These are phyloP conservation scores for Meleagris gallopavo DNA, from an alignment of 2,113 vertebrate species.

Conservation along the genomic window DNA sequence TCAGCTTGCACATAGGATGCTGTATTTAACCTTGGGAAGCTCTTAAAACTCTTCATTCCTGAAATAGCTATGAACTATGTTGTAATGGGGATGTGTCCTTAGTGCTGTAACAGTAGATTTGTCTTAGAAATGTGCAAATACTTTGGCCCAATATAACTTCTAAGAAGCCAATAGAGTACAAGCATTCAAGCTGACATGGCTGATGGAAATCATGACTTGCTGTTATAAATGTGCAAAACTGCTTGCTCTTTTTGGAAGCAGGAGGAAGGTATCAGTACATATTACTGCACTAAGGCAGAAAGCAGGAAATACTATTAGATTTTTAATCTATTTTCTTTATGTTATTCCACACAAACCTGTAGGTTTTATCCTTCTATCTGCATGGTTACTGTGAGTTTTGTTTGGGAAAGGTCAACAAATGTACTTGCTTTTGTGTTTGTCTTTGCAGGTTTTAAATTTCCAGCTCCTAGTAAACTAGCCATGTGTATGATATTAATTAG, in stretches of 20 bases:
- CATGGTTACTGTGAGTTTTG: background rate
- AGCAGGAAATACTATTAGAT: background rate
- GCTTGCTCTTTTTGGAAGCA: constrained; percentile 13
- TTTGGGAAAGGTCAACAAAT: background rate
- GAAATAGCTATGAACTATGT: constrained; percentile 36
- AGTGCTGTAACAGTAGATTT: constrained; percentile 27
- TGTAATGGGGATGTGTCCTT: background rate
- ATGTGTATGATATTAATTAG: background rate
- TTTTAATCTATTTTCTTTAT: background rate
- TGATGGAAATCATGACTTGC: background rate
- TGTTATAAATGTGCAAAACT: background rate
- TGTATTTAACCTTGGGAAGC: constrained; percentile 61
- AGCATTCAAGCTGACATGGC: background rate
- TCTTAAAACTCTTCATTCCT: constrained; percentile 57
- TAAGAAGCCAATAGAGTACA: background rate
- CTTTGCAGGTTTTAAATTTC: background rate
- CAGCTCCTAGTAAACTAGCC: background rate
- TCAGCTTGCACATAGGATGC: constrained; percentile 44
- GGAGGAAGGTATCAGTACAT: background rate
- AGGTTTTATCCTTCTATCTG: background rate
- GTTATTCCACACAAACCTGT: background rate
- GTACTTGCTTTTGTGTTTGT: background rate
- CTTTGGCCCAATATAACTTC: constrained; percentile 35
- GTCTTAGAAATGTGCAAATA: background rate
- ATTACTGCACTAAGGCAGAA: background rate